Evolutionary conservation across 1,140 invertebrate genomes (phyloP).

Genomic region (Ylistrum balloti): DNA sequence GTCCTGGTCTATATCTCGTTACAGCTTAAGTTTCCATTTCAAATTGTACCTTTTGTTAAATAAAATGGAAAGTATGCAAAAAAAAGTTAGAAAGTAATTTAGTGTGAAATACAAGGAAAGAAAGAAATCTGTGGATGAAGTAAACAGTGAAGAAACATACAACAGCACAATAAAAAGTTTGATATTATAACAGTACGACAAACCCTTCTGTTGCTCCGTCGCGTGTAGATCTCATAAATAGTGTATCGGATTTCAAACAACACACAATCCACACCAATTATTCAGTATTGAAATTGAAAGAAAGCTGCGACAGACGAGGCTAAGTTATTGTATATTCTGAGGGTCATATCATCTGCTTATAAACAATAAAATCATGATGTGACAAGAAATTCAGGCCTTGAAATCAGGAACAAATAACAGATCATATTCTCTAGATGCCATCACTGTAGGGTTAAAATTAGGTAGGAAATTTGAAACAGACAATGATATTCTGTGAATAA

Average conservation of each 20-base stretch:
- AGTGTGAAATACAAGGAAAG: background rate
- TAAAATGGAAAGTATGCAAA: background rate
- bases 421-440: background rate
- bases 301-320: background rate
- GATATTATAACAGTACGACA: background rate
- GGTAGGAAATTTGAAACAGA: background rate
- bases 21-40: background rate
- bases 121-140: background rate
- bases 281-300: background rate
- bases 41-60: background rate
- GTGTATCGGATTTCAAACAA: background rate
- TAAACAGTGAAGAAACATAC: background rate
- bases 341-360: background rate
- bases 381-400: background rate
- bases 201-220: background rate
- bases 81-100: background rate
- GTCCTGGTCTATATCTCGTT: background rate
- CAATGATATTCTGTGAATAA: background rate
- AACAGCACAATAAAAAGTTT: background rate
- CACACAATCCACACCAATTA: background rate
- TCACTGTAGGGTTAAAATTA: background rate
- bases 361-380: background rate
- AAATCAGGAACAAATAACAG: background rate
- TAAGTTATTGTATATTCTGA: background rate
- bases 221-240: background rate